These are phyloP conservation scores for Phymorhynchus buccinoides DNA, from an alignment of 1,140 invertebrate species.

Conservation along the genomic window DNA sequence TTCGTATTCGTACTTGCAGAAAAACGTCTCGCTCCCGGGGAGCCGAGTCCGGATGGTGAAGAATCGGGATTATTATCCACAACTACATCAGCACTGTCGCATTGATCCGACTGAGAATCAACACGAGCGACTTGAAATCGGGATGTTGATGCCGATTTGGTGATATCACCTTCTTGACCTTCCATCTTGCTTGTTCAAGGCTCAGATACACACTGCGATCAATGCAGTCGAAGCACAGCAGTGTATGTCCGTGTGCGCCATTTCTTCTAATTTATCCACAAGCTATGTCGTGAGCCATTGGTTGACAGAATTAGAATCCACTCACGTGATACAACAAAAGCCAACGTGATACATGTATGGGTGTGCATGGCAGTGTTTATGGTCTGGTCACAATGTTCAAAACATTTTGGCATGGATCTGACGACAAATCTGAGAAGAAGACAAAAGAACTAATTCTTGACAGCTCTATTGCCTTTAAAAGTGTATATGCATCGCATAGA, in stretches of 20 bases:
- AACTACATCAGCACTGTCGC: conserved; percentile 38
- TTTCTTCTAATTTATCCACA: conserved; percentile 34
- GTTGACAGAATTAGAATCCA: neutral
- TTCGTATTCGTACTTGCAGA: conserved; percentile 46
- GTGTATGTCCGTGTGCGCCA: conserved; percentile 33
- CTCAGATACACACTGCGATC: neutral
- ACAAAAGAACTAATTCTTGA: too few relatives aligned
- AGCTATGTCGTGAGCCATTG: neutral
- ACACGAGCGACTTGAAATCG: conserved; percentile 62
- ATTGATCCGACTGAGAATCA: conserved; percentile 50
- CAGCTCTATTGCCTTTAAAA: too few relatives aligned
- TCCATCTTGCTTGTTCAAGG: conserved; percentile 22
- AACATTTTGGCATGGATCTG: too few relatives aligned
- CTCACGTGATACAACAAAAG: conserved; percentile 13
- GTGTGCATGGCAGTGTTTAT: neutral
- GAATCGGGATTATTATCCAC: conserved; percentile 25
- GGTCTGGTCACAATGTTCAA: too few relatives aligned
- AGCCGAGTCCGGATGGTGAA: conserved; percentile 26
- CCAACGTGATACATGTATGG: neutral
- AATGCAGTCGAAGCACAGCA: neutral
- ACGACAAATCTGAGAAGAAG: too few relatives aligned
- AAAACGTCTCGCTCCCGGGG: conserved; percentile 44
- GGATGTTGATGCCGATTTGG: conserved; percentile 49
- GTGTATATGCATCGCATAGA: too few relatives aligned
- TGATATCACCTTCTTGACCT: conserved; percentile 37